A percentile compares a stretch with the other conserved stretches of the same genome.
Evolutionary conservation across 2,113 vertebrate genomes (phyloP).

Genomic region (Lucifuga dentata): DNA sequence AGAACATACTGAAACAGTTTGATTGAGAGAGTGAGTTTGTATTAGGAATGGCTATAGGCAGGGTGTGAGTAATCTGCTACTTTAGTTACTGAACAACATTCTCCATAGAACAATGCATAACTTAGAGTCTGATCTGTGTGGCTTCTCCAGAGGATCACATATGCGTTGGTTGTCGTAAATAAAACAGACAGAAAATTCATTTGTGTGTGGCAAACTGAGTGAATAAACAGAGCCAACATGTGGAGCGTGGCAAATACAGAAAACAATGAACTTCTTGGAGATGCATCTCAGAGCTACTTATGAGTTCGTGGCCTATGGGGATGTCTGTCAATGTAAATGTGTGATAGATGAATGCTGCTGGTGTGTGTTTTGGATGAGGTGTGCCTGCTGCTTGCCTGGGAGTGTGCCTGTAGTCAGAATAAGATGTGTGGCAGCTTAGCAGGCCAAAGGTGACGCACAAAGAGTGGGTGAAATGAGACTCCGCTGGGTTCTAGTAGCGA

Average conservation of each 20-base stretch:
- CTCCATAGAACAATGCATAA: no score
- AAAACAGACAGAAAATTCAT: no score
- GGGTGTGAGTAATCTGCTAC: background rate
- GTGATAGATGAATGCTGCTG: background rate
- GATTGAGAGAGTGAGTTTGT: background rate
- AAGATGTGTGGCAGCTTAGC: constrained; percentile 34
- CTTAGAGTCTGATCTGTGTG: no score
- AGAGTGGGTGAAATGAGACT: background rate
- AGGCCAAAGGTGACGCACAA: constrained; percentile 76
- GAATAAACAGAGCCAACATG: no score
- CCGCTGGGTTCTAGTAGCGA: background rate
- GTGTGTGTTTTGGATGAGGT: background rate
- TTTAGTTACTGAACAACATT: background rate
- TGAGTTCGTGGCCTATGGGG: background rate
- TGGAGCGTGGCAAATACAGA: no score
- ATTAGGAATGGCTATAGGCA: background rate
- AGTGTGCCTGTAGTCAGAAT: constrained; percentile 18
- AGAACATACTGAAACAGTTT: background rate
- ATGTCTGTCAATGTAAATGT: background rate
- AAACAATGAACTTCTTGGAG: no score
- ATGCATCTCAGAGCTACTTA: no score
- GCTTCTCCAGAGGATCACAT: no score
- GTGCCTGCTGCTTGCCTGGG: background rate
- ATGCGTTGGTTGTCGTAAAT: no score
- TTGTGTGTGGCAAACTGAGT: no score